Conservation (phyloP, 2,888 invertebrate genomes). For the Tiliacea aurago region DNA sequence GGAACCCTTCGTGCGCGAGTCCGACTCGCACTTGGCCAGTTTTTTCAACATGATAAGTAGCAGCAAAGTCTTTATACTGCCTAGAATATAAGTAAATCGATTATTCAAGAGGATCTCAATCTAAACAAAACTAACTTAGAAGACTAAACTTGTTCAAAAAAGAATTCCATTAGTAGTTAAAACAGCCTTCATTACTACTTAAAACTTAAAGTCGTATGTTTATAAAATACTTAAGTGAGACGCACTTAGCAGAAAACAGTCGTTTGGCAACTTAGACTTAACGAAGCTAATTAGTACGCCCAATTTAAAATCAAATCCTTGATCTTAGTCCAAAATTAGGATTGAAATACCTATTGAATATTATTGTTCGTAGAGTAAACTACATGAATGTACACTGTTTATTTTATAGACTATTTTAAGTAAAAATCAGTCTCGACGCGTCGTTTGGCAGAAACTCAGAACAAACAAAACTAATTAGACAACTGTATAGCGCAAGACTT, state of each 20-base stretch:
- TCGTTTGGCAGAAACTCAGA: conserved; percentile 16
- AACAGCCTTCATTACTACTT: not conserved
- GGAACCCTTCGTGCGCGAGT: too few relatives aligned
- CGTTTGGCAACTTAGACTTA: conserved; percentile 19
- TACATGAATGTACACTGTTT: conserved; percentile 1
- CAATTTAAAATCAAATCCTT: too few relatives aligned
- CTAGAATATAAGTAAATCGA: not conserved
- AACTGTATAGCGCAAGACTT: conserved; percentile 11
- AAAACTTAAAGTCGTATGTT: not conserved
- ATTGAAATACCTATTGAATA: conserved; percentile 32
- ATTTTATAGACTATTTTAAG: not conserved
- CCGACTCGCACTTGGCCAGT: too few relatives aligned
- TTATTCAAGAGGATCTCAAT: not conserved
- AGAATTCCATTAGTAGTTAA: conserved; percentile 14
- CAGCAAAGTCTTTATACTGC: not conserved
- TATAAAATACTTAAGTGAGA: conserved; percentile 23
- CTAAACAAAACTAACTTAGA: not conserved
- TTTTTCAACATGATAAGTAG: too few relatives aligned
- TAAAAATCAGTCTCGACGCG: not conserved
- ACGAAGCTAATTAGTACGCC: conserved; percentile 39
- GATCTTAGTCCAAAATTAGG: conserved; percentile 16
- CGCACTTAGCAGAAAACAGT: conserved; percentile 17
- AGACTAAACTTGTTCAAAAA: not conserved
- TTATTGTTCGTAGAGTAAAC: not conserved
- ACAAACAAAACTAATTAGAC: conserved; percentile 39